phyloP scores from a whole-genome alignment of 2,797 vertebrate genomes.

The Sylvilagus floridanus region DNA sequence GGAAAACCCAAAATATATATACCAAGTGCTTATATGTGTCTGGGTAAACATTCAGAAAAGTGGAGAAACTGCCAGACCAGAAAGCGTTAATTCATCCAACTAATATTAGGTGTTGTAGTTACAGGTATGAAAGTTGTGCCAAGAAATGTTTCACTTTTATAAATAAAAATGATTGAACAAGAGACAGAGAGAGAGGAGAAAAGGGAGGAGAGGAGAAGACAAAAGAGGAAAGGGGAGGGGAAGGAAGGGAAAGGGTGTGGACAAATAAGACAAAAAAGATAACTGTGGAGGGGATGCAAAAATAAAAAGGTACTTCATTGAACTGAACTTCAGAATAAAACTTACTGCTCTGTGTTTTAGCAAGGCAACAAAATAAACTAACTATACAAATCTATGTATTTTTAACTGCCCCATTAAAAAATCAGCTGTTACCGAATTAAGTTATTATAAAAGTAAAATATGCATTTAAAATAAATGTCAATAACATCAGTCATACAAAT shows the following conservation, averaged over 20 bases:
- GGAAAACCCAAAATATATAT: neutral
- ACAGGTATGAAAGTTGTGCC: neutral
- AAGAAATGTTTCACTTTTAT: neutral
- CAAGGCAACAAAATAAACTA: slow-evolving; percentile 14
- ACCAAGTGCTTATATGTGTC: neutral
- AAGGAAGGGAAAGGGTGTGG: neutral
- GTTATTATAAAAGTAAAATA: slow-evolving; percentile 30
- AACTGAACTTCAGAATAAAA: slow-evolving; percentile 38
- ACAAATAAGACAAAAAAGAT: neutral
- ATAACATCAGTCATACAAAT: neutral
- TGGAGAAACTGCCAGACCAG: neutral
- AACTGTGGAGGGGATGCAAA: neutral
- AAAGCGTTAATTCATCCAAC: neutral
- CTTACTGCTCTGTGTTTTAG: neutral
- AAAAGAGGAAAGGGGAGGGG: neutral
- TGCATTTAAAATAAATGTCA: slow-evolving; percentile 6
- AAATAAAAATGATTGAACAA: neutral
- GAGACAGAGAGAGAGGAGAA: neutral
- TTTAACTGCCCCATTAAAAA: neutral
- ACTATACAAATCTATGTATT: neutral
- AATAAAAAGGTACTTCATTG: neutral
- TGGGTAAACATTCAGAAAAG: neutral
- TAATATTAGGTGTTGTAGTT: no score
- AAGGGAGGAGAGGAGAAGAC: no score
- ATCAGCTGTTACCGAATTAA: slow-evolving; percentile 15